Evolutionary conservation across 2,888 invertebrate genomes (phyloP).

Genomic region (Chaitophorus viminalis): DNA sequence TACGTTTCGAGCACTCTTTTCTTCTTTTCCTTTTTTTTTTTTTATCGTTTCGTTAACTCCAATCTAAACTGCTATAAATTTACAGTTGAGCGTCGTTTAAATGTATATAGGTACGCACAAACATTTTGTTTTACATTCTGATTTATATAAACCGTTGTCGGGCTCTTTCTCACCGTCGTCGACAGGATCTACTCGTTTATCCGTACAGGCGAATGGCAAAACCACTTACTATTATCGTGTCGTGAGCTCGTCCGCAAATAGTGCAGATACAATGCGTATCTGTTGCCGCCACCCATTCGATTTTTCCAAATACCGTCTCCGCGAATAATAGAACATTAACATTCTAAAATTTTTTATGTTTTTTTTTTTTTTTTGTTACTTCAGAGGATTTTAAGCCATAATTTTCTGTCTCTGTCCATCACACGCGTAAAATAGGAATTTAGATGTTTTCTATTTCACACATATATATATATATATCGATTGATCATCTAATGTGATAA

Average conservation of each 20-base stretch:
- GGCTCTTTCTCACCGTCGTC: neutral
- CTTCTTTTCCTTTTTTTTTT: neutral
- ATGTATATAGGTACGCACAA: neutral
- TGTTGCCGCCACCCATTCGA: neutral
- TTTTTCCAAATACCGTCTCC: neutral
- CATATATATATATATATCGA: no score
- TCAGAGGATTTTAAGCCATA: no score
- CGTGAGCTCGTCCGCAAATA: neutral
- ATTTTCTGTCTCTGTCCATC: no score
- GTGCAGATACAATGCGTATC: neutral
- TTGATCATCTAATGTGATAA: no score
- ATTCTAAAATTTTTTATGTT: neutral
- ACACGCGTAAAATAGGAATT: no score
- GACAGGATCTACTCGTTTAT: neutral
- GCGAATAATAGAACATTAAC: neutral
- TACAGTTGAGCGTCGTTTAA: neutral
- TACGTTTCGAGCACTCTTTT: neutral
- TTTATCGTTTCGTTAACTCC: constrained; percentile 46
- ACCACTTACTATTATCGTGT: neutral
- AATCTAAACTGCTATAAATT: neutral
- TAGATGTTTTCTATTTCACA: no score
- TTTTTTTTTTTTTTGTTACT: neutral
- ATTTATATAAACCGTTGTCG: constrained; percentile 14
- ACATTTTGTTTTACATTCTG: constrained; percentile 26
- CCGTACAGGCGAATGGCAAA: neutral